A percentile compares a stretch with the other conserved stretches of the same genome.
Evolutionary conservation across 2,113 vertebrate species (phyloP).

Genomic region (Sciurus niger): DNA sequence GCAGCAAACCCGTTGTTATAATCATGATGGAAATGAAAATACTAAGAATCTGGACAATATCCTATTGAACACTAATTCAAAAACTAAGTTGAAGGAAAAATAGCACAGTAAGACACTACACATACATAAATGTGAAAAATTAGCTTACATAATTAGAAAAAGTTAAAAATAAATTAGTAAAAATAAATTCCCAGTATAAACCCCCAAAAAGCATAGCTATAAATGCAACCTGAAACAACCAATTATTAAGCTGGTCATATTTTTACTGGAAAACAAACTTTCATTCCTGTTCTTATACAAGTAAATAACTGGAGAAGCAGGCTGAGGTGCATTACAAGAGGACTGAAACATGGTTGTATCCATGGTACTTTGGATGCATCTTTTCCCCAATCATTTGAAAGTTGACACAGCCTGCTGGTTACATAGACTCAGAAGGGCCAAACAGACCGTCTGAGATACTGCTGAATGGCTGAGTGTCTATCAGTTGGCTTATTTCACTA

Average conservation of each 20-base stretch:
- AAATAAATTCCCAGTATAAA: conserved; percentile 91
- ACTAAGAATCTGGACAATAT: conserved; percentile 69
- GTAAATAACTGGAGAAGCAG: conserved; percentile 86
- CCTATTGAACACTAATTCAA: conserved; percentile 75
- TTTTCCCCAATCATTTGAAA: no score
- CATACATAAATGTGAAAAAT: conserved; percentile 81
- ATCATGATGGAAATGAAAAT: conserved; percentile 73
- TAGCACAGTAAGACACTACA: conserved; percentile 71
- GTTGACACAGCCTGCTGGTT: no score
- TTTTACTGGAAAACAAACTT: conserved; percentile 82
- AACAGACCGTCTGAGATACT: conserved; percentile 91
- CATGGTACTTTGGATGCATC: no score
- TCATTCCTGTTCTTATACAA: conserved; percentile 76
- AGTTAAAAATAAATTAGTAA: conserved; percentile 90
- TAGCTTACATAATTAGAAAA: conserved; percentile 88
- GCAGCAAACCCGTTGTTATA: conserved; percentile 37
- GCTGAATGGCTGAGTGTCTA: conserved; percentile 92
- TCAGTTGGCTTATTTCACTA: conserved; percentile 91
- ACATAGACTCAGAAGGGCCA: conserved; percentile 83
- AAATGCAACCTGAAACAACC: conserved; percentile 83
- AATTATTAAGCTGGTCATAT: conserved; percentile 80
- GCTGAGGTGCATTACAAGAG: conserved; percentile 8
- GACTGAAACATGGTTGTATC: no score
- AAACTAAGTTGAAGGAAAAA: conserved; percentile 56
- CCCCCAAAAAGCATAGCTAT: conserved; percentile 81